phyloP scores from a whole-genome alignment of 1,140 invertebrate genomes.

The Caenorhabditis tropicalis region DNA sequence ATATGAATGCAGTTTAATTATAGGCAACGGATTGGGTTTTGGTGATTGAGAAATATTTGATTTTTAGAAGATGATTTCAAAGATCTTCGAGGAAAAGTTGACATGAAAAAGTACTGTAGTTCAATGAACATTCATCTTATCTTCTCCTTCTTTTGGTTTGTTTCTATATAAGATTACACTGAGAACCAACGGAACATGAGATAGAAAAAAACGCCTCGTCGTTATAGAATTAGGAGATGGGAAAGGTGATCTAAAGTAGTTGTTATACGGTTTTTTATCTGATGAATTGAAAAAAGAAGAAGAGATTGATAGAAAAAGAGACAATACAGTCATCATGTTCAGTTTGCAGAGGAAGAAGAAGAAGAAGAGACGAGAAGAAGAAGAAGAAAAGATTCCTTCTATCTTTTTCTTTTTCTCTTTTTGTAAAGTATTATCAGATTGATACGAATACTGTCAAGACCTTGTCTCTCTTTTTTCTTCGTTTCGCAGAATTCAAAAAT shows the following conservation, averaged over 20 bases:
- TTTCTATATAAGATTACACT: background rate
- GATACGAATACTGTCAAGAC: too few relatives aligned
- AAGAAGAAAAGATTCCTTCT: too few relatives aligned
- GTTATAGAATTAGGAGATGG: background rate
- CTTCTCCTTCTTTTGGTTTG: background rate
- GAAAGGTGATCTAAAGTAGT: background rate
- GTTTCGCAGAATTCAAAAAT: too few relatives aligned
- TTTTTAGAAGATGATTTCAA: too few relatives aligned
- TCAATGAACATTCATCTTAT: background rate
- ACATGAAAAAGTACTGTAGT: background rate
- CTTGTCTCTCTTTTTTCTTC: too few relatives aligned
- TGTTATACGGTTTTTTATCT: conserved; percentile 20
- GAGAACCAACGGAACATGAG: background rate
- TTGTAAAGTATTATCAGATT: too few relatives aligned
- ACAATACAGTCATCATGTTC: conserved; percentile 15
- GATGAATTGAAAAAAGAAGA: background rate
- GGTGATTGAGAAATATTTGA: too few relatives aligned
- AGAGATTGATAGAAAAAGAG: background rate
- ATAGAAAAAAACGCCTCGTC: background rate
- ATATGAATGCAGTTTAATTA: too few relatives aligned
- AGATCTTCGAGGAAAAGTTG: too few relatives aligned
- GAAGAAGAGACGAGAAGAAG: background rate
- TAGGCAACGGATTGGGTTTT: too few relatives aligned
- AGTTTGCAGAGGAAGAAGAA: background rate
- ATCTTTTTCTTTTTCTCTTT: too few relatives aligned